These are phyloP conservation scores for Pseudomyrmex concolor DNA, from an alignment of 1,140 invertebrate genomes.

Conservation along the genomic window DNA sequence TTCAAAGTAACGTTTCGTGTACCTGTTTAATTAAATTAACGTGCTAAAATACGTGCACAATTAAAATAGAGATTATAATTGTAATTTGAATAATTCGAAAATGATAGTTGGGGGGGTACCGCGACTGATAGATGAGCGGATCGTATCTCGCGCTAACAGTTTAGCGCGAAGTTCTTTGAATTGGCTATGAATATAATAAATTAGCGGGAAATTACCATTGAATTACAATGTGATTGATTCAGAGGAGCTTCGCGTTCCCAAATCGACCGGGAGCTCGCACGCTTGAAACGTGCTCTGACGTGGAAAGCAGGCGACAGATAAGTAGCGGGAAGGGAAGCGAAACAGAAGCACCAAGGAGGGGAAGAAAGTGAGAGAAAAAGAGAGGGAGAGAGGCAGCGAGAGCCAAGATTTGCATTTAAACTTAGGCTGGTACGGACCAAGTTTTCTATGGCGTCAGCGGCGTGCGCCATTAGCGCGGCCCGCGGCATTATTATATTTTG, in stretches of 20 bases:
- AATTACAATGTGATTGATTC: constrained; percentile 41
- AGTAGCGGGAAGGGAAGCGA: not conserved
- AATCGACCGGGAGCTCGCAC: constrained; percentile 10
- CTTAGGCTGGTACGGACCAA: constrained; percentile 37
- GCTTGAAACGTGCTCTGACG: not conserved
- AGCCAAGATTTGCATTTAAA: constrained; percentile 69
- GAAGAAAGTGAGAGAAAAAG: not conserved
- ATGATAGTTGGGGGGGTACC: not conserved
- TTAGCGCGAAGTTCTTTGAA: not conserved
- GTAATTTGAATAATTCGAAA: not conserved
- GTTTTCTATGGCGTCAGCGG: constrained; percentile 48
- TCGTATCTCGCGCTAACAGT: not conserved
- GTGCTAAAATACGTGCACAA: too few species aligned
- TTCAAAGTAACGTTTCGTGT: not conserved
- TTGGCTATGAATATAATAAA: constrained; percentile 44
- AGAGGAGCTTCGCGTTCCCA: not conserved
- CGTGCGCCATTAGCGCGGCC: constrained; percentile 62
- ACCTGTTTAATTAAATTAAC: not conserved
- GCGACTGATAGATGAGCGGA: not conserved
- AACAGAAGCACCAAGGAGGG: not conserved
- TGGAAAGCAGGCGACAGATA: not conserved
- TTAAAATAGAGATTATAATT: too few species aligned
- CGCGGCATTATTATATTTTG: constrained; percentile 71
- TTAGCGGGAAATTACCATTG: constrained; percentile 36
- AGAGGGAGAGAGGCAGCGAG: not conserved